Conservation (phyloP, 2,113 vertebrate genomes). For the Saimiri boliviensis region DNA sequence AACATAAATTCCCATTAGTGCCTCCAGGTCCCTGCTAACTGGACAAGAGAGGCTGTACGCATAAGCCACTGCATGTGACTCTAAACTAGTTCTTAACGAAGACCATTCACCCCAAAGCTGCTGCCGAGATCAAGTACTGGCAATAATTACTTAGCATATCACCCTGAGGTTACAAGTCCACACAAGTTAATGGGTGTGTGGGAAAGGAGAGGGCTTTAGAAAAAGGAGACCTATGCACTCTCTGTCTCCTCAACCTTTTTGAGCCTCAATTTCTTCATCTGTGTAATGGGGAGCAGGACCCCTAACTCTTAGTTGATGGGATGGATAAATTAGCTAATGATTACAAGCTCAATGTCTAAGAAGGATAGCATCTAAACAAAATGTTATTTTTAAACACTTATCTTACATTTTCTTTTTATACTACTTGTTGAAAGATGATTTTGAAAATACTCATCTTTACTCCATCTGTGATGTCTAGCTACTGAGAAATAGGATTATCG, state of each 20-base stretch:
- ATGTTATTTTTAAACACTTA: not conserved
- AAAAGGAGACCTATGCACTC: not conserved
- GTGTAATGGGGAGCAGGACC: not conserved
- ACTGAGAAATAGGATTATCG: not conserved
- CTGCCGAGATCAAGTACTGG: slow-evolving; percentile 22
- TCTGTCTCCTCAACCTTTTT: not conserved
- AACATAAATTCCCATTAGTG: slow-evolving; percentile 63
- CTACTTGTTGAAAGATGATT: not conserved
- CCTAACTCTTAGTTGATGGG: not conserved
- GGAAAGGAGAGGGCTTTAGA: slow-evolving; percentile 15
- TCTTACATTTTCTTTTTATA: not conserved
- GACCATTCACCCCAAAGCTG: slow-evolving; percentile 31
- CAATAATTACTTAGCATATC: slow-evolving; percentile 22
- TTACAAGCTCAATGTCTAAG: not conserved
- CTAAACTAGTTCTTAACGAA: slow-evolving; percentile 71
- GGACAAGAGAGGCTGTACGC: slow-evolving; percentile 51
- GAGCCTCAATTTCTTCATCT: not conserved
- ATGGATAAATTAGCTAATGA: not conserved
- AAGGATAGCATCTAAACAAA: not conserved
- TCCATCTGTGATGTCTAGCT: too few relatives aligned
- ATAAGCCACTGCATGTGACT: slow-evolving; percentile 61
- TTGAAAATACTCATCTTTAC: not conserved
- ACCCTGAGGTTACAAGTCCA: not conserved
- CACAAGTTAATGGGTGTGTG: not conserved
- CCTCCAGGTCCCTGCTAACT: slow-evolving; percentile 54